Evolutionary conservation across 2,113 vertebrate genomes (phyloP).

Genomic region (Saimiri boliviensis): DNA sequence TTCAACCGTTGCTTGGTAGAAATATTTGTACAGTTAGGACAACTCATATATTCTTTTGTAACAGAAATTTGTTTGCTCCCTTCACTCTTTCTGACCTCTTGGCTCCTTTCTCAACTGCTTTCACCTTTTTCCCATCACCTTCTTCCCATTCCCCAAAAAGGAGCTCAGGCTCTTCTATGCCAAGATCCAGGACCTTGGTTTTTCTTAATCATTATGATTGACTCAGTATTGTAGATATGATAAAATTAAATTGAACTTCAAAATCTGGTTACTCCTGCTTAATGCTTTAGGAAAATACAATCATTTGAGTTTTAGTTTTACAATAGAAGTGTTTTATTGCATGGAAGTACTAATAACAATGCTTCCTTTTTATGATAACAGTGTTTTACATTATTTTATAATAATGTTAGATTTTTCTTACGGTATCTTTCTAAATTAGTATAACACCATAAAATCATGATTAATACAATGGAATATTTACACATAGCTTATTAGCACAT

Average conservation of each 20-base stretch:
- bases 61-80: constrained; percentile 54
- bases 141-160: neutral
- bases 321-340: neutral
- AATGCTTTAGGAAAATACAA: neutral
- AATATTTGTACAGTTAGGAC: constrained; percentile 73
- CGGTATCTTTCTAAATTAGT: neutral
- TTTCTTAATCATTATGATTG: neutral
- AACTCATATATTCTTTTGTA: constrained; percentile 65
- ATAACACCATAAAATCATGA: neutral
- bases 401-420: neutral
- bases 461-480: constrained; percentile 12
- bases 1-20: constrained; percentile 71
- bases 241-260: constrained; percentile 11
- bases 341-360: neutral
- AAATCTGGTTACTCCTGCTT: neutral
- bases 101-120: neutral
- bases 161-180: neutral
- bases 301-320: constrained; percentile 15
- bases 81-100: constrained; percentile 41
- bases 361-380: neutral
- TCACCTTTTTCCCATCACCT: constrained; percentile 21
- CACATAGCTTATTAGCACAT: neutral
- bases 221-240: neutral
- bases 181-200: neutral
- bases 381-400: constrained; percentile 1